Evolutionary conservation across 2,888 invertebrate genomes (phyloP), one percentile per base, ranked within the genome.

Genomic region (Cryptus armator): DNA sequence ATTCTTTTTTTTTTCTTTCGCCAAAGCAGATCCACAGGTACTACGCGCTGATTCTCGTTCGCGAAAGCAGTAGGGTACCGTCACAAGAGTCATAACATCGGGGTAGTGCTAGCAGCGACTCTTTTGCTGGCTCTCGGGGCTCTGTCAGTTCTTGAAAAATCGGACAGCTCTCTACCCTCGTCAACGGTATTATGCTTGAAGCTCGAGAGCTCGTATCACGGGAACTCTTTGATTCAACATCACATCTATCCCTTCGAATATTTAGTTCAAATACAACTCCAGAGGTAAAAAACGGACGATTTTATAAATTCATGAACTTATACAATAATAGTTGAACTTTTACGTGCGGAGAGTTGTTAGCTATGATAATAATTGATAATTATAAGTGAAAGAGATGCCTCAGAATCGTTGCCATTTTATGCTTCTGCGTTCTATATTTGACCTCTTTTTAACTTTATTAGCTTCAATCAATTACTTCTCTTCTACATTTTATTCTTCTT

Each of bases 11-110:
- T 53, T 53, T n/a, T n/a, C n/a, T n/a, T 19, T 19, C 56, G 56
- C 19, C 56, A 24, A 56, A 19, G 24, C 46, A 59, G 72, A 74
- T 74, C 72, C 46, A 74, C 72, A 74, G 72, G 72, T 74, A 46
- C n/a, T 46, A 37, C 37, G 44, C 59, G 59, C 16, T 10, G 29
- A 29, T 29, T n/a, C 72, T 24, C 72, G 29, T 46, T 59, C 46
- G 62, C 29, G 44, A 44, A 72, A 72, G 19, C 53, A 16, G 56
- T 44, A 32, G 48, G 44, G 44, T 44, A 59, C 29, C 43, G 29
- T 9, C 12, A 51, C n/a, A 74, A n/a, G 44, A 62, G 72, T 46
- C 72, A 46, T 46, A 62, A 59, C 29, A 46, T 9, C 24, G 19
- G 24, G 3, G 29, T 43, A 71, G 71, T 19, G 43, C 44, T n/a